Conservation (phyloP, 2,113 vertebrate species). For the Ranitomeya variabilis region DNA sequence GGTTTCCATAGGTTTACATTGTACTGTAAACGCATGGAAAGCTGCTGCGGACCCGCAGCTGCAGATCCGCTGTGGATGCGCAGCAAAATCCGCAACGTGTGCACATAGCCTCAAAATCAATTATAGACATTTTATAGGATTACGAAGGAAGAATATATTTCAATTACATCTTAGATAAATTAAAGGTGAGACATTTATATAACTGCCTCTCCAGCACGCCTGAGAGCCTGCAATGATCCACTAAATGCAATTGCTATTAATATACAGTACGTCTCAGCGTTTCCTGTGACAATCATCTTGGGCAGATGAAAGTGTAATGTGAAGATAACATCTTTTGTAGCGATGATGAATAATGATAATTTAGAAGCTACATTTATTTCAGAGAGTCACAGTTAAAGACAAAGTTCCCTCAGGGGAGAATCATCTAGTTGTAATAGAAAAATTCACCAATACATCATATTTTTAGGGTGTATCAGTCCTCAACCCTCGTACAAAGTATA, state of each 20-base stretch:
- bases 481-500: not conserved
- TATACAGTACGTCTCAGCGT: not conserved
- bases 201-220: not conserved
- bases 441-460: not conserved
- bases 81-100: too few species aligned
- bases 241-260: conserved; percentile 10
- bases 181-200: not conserved
- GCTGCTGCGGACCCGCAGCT: too few species aligned
- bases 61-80: too few species aligned
- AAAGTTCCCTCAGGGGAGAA: not conserved
- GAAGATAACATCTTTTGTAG: not conserved
- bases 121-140: not conserved
- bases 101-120: not conserved
- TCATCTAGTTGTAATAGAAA: not conserved
- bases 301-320: not conserved
- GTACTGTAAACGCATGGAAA: too few species aligned
- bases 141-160: not conserved
- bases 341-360: not conserved
- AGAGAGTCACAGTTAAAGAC: not conserved
- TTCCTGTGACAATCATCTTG: not conserved
- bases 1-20: too few species aligned
- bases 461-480: not conserved
- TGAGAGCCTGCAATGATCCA: not conserved
- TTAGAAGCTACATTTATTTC: not conserved
- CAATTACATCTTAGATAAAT: conserved; percentile 7